These are phyloP conservation scores for Phasia obesa DNA, from an alignment of 2,888 invertebrate species.

Conservation along the genomic window DNA sequence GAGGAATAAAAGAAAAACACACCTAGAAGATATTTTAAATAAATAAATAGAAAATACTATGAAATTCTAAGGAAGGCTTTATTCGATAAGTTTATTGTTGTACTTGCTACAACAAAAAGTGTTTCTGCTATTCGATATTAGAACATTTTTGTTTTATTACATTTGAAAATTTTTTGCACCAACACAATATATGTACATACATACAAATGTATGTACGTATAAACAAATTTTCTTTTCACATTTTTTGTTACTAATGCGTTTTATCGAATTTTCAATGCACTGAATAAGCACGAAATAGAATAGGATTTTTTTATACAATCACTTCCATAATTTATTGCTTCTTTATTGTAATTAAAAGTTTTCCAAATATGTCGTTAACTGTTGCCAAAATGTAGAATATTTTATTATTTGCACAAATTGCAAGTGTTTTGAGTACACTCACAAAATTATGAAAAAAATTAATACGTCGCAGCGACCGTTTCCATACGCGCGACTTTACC, in stretches of 20 bases:
- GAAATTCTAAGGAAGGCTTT: too few species aligned
- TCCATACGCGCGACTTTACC: slow-evolving; percentile 70
- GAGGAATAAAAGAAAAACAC: neutral
- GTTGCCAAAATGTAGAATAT: neutral
- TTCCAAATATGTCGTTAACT: neutral
- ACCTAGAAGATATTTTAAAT: neutral
- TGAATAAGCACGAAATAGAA: neutral
- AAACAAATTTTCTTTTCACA: too few species aligned
- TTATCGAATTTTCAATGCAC: slow-evolving; percentile 65
- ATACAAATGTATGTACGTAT: neutral
- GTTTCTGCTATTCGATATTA: neutral
- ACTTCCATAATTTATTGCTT: neutral
- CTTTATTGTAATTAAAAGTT: neutral
- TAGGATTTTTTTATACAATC: neutral
- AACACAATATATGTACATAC: neutral
- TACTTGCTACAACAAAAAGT: too few species aligned
- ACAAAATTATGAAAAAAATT: slow-evolving; percentile 25
- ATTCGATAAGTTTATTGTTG: too few species aligned
- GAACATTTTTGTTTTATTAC: slow-evolving; percentile 3
- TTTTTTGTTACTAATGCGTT: slow-evolving; percentile 7
- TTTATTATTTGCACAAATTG: slow-evolving; percentile 37
- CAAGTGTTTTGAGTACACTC: slow-evolving; percentile 20
- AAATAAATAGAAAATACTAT: too few species aligned
- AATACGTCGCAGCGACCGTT: slow-evolving; percentile 57
- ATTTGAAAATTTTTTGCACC: slow-evolving; percentile 19